Evolutionary conservation across 2,797 vertebrate genomes (phyloP).

Genomic region (Thripadectes ignobilis): DNA sequence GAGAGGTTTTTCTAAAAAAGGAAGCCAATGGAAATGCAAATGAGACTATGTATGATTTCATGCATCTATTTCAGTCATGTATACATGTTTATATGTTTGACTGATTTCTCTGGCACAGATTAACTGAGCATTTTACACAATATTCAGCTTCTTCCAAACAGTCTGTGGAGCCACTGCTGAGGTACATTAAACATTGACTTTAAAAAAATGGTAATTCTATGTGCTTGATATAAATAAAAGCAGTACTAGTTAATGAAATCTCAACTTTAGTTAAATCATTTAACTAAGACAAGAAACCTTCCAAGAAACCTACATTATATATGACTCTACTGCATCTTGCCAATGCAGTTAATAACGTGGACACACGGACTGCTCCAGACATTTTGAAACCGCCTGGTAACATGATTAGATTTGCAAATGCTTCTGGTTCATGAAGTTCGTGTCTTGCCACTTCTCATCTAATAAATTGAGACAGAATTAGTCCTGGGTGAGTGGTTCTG

Average conservation of each 20-base stretch:
- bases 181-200: not conserved
- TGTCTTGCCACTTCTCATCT: slow-evolving; percentile 78
- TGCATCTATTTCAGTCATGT: not conserved
- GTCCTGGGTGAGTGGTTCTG: slow-evolving; percentile 88
- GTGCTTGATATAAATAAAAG: not conserved
- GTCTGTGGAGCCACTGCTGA: not conserved
- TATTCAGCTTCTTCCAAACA: not conserved
- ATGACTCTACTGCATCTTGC: not conserved
- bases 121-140: not conserved
- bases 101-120: not conserved
- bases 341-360: not conserved
- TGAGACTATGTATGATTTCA: not conserved
- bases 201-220: not conserved
- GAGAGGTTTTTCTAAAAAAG: not conserved
- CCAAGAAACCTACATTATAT: not conserved
- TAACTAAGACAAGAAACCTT: not conserved
- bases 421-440: slow-evolving; percentile 60
- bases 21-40: not conserved
- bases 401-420: slow-evolving; percentile 46
- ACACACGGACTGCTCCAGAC: not conserved
- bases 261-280: not conserved
- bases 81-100: not conserved
- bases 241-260: not conserved
- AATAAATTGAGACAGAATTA: slow-evolving; percentile 94
- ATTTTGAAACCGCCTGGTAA: not conserved